Conservation (phyloP, 2,113 vertebrate genomes). For the Tinamus guttatus region DNA sequence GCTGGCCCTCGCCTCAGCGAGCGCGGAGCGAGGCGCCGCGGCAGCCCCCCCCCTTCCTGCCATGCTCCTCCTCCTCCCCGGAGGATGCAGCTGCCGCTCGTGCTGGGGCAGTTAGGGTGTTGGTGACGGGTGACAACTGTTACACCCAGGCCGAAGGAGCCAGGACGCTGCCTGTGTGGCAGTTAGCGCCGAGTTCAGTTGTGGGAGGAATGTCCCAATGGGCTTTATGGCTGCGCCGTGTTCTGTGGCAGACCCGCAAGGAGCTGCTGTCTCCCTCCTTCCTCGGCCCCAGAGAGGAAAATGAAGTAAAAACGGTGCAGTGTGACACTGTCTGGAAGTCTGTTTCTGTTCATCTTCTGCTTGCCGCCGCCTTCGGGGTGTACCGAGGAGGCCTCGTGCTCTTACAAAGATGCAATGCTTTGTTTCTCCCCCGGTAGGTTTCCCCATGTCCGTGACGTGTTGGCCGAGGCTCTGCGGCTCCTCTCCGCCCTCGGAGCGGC, state of each 20-base stretch:
- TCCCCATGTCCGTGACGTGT: conserved; percentile 97
- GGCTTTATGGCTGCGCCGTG: neutral
- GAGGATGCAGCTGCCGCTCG: neutral
- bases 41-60: neutral
- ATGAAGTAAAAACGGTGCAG: neutral
- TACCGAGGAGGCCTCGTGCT: neutral
- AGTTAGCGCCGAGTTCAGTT: conserved; percentile 16
- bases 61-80: neutral
- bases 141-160: neutral
- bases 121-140: conserved; percentile 28
- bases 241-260: neutral
- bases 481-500: conserved; percentile 92
- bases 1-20: neutral
- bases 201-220: neutral
- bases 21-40: no score
- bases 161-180: conserved; percentile 35
- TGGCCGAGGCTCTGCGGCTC: conserved; percentile 90
- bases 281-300: neutral
- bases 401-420: conserved; percentile 22
- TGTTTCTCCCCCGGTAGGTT: conserved; percentile 81
- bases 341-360: neutral
- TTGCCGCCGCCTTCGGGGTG: neutral
- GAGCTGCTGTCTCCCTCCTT: neutral
- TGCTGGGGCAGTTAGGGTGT: neutral
- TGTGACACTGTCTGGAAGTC: neutral